Percentiles rank a stretch among this genome's conserved stretches.
Conservation (phyloP, 1,140 invertebrate species). For the Homalodisca vitripennis region DNA sequence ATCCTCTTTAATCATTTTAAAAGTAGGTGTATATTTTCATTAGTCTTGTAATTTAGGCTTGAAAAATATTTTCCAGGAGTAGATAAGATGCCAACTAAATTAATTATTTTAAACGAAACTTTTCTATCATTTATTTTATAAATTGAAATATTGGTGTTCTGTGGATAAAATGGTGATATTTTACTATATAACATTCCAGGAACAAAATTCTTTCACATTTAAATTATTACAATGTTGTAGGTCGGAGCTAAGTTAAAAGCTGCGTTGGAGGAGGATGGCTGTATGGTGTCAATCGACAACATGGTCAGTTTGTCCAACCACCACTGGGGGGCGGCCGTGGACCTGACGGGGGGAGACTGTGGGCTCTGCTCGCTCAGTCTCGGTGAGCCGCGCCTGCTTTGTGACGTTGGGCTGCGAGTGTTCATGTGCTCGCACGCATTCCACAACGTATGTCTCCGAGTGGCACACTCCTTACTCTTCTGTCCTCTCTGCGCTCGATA, state of each 20-base stretch:
- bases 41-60: too few species aligned
- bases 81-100: too few species aligned
- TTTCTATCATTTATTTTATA: too few species aligned
- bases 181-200: too few species aligned
- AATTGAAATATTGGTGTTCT: too few species aligned
- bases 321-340: constrained; percentile 40
- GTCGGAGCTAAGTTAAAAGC: constrained; percentile 3
- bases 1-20: too few species aligned
- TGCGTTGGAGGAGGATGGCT: constrained; percentile 9
- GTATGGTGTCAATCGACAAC: not conserved
- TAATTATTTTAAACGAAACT: too few species aligned
- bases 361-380: constrained; percentile 39
- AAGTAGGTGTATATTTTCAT: too few species aligned
- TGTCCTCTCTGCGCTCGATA: constrained; percentile 34
- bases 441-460: constrained; percentile 40
- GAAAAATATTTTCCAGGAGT: too few species aligned
- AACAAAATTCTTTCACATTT: too few species aligned
- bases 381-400: constrained; percentile 35
- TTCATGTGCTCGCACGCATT: constrained; percentile 41
- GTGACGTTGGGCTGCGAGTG: constrained; percentile 37
- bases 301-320: not conserved
- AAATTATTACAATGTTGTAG: too few species aligned
- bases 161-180: too few species aligned
- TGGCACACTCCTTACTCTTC: constrained; percentile 27
- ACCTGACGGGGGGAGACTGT: constrained; percentile 37